Evolutionary conservation across 2,113 vertebrate species (phyloP), one percentile per base, ranked within the genome.

Genomic region (Eonycteris spelaea): DNA sequence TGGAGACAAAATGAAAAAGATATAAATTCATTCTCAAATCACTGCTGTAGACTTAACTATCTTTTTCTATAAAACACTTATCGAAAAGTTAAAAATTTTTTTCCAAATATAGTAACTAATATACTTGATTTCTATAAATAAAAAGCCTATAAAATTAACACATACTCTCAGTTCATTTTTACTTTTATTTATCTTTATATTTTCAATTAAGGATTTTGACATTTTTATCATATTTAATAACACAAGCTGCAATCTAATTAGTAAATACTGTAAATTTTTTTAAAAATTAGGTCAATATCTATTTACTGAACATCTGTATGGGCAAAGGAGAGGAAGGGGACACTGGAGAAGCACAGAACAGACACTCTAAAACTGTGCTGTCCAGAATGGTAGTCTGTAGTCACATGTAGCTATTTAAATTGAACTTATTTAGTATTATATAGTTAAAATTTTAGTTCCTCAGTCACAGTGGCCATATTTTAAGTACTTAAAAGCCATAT

Each of bases 121-220:
- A 35, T 65, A 94, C 57, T 59, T 28, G 7, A 30, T 43, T 80
- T 85, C 35, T 84, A 51, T 4, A 85, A 85, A 75, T 21, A 85
- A 30, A 92, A 95, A 95, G 14, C 11, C 38, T 57, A 88, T 77
- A 79, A 78, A 95, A 96, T 80, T 74, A 94, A 90, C 65, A 1
- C 55, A 75, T 30, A 73, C 12, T 43, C 88, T 70, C 38, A 92
- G 65, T 51, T 79, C 57, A 75, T 61, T 88, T 97, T 65, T 55
- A 35, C 43, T 94, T 80, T 57, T 67, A 67, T 33, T 87, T 71
- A 87, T 2, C n/a, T 94, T 87, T 67, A 33, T 40, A 95, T 82
- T 80, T 95, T 96, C 21, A 96, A 79, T 70, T 5, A 71, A 30
- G 10, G 89, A 79, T 85, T 78, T 18, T 94, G n/a, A 86, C 35